Evolutionary conservation across 2,888 invertebrate genomes (phyloP).

Genomic region (Alentia gelatinosa): DNA sequence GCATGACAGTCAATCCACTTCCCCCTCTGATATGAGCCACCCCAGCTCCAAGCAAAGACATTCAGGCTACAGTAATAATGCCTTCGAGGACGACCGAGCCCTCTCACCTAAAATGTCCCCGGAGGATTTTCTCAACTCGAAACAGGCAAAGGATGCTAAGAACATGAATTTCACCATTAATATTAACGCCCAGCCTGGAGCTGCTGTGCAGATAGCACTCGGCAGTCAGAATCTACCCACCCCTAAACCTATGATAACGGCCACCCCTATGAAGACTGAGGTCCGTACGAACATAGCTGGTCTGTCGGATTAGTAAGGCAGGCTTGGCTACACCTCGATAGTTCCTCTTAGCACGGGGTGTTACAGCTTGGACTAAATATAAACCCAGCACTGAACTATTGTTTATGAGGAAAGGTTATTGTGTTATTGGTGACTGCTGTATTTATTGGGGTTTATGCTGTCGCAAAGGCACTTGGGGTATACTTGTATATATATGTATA

Average conservation of each 20-base stretch:
- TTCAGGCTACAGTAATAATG: neutral
- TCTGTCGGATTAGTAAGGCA: neutral
- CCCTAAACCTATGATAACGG: slow-evolving; percentile 37
- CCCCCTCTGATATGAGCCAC: neutral
- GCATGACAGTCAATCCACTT: neutral
- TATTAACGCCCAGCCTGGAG: slow-evolving; percentile 53
- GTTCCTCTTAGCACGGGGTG: too few species aligned
- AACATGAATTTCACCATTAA: slow-evolving; percentile 53
- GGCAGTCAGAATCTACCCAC: slow-evolving; percentile 34
- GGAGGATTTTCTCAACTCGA: slow-evolving; percentile 30
- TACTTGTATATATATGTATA: too few species aligned
- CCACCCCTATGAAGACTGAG: slow-evolving; percentile 31
- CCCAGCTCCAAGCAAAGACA: neutral
- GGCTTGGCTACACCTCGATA: too few species aligned
- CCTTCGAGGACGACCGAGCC: neutral
- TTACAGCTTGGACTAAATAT: too few species aligned
- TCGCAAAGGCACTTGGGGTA: too few species aligned
- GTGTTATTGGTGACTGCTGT: too few species aligned
- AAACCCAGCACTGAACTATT: too few species aligned
- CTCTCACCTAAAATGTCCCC: slow-evolving; percentile 28
- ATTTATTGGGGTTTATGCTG: too few species aligned
- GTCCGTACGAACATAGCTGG: neutral
- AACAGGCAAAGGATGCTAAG: neutral
- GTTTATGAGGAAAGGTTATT: too few species aligned
- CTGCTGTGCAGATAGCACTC: slow-evolving; percentile 50